These are phyloP conservation scores for Ceratina japonica DNA, from an alignment of 1,140 invertebrate species.

Conservation along the genomic window DNA sequence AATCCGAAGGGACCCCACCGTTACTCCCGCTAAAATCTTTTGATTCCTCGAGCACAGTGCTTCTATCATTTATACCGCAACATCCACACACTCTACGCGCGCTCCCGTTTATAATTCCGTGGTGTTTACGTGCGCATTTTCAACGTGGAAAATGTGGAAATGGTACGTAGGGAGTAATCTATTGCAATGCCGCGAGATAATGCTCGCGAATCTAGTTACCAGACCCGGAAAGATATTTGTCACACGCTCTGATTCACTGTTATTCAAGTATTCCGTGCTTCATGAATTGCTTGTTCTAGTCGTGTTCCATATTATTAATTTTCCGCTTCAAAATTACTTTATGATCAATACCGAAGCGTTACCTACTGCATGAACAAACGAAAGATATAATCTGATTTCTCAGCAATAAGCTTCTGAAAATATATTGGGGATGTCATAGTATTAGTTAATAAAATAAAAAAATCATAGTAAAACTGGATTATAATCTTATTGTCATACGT, in stretches of 20 bases:
- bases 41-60: neutral
- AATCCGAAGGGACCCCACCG: conserved; percentile 35
- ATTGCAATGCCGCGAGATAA: neutral
- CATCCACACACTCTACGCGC: neutral
- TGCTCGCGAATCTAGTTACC: conserved; percentile 2
- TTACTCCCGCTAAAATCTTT: conserved; percentile 52
- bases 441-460: no score
- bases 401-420: no score
- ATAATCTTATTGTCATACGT: no score
- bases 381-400: no score
- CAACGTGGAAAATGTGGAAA: neutral
- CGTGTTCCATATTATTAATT: no score
- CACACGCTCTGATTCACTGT: conserved; percentile 6
- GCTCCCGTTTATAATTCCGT: neutral
- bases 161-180: neutral
- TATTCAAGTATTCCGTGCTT: neutral
- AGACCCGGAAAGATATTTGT: neutral
- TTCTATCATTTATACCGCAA: neutral
- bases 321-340: no score
- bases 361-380: no score
- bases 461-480: no score
- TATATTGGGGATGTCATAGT: no score
- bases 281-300: neutral
- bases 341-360: no score
- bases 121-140: conserved; percentile 1